phyloP scores from a whole-genome alignment of 1,140 invertebrate species.

The Trichonephila inaurata region DNA sequence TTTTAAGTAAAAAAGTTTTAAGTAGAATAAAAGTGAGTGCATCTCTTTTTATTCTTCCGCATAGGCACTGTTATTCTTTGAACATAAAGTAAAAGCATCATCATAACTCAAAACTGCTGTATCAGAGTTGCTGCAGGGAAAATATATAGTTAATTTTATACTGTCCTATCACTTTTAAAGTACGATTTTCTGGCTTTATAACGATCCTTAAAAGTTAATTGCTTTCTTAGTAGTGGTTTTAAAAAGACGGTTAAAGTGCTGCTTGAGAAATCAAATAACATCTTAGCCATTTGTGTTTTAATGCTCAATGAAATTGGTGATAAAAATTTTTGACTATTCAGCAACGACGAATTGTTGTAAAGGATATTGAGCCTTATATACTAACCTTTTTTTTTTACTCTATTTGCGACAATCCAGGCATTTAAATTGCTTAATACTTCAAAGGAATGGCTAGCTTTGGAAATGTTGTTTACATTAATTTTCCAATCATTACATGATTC shows the following conservation, averaged over 20 bases:
- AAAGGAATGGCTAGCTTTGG: background rate
- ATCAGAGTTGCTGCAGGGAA: background rate
- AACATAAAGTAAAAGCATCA: background rate
- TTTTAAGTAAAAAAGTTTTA: background rate
- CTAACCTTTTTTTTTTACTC: background rate
- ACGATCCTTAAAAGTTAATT: conserved; percentile 61
- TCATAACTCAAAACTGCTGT: conserved; percentile 17
- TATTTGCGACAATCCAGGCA: background rate
- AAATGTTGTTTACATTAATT: background rate
- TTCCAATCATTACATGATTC: background rate
- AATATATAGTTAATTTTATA: conserved; percentile 50
- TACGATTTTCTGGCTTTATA: conserved; percentile 38
- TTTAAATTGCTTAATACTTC: background rate
- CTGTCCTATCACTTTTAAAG: conserved; percentile 50
- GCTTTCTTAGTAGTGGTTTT: conserved; percentile 35
- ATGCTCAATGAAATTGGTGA: conserved; percentile 40
- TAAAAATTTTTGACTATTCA: conserved; percentile 32
- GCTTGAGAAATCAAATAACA: conserved; percentile 51
- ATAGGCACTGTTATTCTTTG: background rate
- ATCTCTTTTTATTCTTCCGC: background rate
- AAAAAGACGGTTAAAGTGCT: conserved; percentile 28
- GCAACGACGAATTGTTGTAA: background rate
- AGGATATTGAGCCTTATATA: background rate
- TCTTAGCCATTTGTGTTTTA: conserved; percentile 48
- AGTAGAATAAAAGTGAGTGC: background rate